These are phyloP conservation scores for Graptemys geographica DNA, from an alignment of 2,797 vertebrate genomes.

Conservation along the genomic window DNA sequence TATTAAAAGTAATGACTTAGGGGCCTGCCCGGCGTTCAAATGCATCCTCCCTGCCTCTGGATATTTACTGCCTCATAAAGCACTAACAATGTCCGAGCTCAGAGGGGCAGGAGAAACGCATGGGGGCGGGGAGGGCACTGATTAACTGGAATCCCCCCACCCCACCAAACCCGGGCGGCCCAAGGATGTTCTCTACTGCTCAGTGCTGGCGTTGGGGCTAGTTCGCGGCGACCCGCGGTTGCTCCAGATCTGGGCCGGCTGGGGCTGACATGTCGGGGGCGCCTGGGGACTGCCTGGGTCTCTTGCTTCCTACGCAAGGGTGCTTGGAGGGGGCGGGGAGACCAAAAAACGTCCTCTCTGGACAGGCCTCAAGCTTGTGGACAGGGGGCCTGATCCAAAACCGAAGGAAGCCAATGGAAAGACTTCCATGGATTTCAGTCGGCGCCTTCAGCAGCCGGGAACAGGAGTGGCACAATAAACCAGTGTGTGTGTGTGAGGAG, in stretches of 20 bases:
- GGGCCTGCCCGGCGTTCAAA: slow-evolving; percentile 35
- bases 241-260: neutral
- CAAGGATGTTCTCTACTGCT: too few species aligned
- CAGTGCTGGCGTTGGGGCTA: too few species aligned
- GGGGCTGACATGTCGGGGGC: neutral
- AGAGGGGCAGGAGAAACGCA: neutral
- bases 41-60: neutral
- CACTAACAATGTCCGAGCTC: neutral
- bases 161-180: neutral
- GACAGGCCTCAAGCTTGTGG: too few species aligned
- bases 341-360: too few species aligned
- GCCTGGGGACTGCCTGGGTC: too few species aligned
- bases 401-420: neutral
- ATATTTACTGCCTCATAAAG: slow-evolving; percentile 41
- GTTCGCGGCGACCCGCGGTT: neutral
- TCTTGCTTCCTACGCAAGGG: too few species aligned
- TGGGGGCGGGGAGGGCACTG: too few species aligned
- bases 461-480: neutral
- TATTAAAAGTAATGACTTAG: slow-evolving; percentile 29
- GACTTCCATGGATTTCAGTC: neutral
- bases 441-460: neutral
- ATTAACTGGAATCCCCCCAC: neutral
- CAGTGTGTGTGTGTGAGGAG: too few species aligned
- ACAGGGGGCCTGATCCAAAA: too few species aligned
- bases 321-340: too few species aligned